Evolutionary conservation across 2,113 vertebrate species (phyloP).

Genomic region (Brachyistius frenatus): DNA sequence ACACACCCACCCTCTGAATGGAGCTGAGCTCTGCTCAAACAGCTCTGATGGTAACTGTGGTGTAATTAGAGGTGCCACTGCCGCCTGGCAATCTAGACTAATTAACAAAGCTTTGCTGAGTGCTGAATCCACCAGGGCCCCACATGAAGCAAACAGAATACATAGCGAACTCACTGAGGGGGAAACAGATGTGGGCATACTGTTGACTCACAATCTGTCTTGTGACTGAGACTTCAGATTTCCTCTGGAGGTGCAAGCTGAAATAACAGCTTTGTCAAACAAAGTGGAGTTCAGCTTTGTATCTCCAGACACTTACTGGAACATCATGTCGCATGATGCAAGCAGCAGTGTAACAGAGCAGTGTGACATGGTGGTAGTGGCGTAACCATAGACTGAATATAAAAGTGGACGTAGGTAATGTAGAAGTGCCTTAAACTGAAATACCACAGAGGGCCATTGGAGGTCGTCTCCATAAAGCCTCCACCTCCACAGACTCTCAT

Average conservation of each 20-base stretch:
- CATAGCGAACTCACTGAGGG: constrained; percentile 6
- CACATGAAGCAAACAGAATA: constrained; percentile 12
- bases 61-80: constrained; percentile 45
- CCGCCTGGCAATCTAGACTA: constrained; percentile 39
- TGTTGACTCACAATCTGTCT: constrained; percentile 11
- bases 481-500: no score
- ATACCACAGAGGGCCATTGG: no score
- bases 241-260: constrained; percentile 3
- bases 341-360: no score
- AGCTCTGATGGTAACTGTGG: constrained; percentile 27
- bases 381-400: no score
- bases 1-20: not conserved
- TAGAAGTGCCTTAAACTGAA: no score
- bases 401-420: no score
- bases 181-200: constrained; percentile 25
- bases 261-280: not conserved
- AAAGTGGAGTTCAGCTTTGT: not conserved
- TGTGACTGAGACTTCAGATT: not conserved
- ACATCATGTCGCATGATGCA: no score
- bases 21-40: constrained; percentile 24
- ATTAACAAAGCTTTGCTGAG: constrained; percentile 62
- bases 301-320: no score
- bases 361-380: no score
- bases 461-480: no score
- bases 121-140: constrained; percentile 30